A percentile compares a stretch with the other conserved stretches of the same genome.
Evolutionary conservation across 2,113 vertebrate species (phyloP).

Genomic region (Microtus ochrogaster): DNA sequence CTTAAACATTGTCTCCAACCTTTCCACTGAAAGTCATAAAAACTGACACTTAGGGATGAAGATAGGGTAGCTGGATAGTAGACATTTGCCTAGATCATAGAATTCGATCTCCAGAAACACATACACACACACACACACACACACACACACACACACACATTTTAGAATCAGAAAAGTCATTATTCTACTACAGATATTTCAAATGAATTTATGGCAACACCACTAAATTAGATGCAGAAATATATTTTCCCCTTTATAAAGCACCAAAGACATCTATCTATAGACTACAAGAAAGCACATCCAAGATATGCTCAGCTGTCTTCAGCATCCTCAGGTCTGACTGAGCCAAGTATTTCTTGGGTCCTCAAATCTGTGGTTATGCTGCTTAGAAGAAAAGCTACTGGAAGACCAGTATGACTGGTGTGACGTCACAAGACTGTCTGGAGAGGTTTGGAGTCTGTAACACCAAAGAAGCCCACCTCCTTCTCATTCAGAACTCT

Average conservation of each 20-base stretch:
- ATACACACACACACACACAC: not conserved
- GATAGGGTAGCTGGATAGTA: not conserved
- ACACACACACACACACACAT: not conserved
- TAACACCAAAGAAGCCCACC: not conserved
- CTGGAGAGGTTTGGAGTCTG: not conserved
- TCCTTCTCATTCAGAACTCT: not conserved
- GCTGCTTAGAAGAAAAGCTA: slow-evolving; percentile 27
- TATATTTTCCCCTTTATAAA: not conserved
- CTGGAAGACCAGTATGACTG: not conserved
- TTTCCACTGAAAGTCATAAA: not conserved
- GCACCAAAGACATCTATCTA: not conserved
- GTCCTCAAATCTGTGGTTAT: not conserved
- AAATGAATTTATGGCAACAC: slow-evolving; percentile 5
- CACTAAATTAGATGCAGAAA: slow-evolving; percentile 14
- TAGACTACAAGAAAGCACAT: slow-evolving; percentile 12
- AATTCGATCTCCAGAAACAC: not conserved
- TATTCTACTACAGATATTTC: slow-evolving; percentile 15
- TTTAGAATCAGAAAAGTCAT: slow-evolving; percentile 11
- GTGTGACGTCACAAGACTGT: not conserved
- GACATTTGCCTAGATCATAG: not conserved
- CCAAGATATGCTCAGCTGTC: slow-evolving; percentile 5
- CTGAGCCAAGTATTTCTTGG: not conserved
- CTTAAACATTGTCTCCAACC: not conserved
- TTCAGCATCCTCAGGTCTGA: not conserved
- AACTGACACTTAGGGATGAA: not conserved